Conservation (phyloP, 2,113 vertebrate genomes). For the Coregonus clupeaformis region DNA sequence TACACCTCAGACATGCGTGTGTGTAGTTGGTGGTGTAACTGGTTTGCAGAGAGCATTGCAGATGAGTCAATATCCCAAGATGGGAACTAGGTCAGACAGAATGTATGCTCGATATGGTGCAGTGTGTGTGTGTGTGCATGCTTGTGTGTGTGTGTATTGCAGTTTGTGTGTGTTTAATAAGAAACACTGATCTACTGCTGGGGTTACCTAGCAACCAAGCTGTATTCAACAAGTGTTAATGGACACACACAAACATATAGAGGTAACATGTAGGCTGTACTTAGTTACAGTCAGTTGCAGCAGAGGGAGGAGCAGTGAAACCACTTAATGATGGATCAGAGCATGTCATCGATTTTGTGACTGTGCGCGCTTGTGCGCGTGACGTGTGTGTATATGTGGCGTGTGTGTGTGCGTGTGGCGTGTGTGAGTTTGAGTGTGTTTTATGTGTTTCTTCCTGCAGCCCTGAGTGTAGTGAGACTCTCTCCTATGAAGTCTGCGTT, state of each 20-base stretch:
- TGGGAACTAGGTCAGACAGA: slow-evolving; percentile 64
- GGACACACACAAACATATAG: slow-evolving; percentile 12
- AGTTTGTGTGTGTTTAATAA: slow-evolving; percentile 35
- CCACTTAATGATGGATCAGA: slow-evolving; percentile 28
- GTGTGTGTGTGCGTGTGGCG: not conserved
- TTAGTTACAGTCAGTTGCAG: slow-evolving; percentile 62
- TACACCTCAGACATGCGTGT: not conserved
- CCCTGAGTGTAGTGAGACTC: slow-evolving; percentile 46
- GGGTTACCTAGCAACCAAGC: slow-evolving; percentile 70
- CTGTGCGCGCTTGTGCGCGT: not conserved
- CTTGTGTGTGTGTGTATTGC: not conserved
- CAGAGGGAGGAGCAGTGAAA: slow-evolving; percentile 45
- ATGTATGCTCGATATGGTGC: slow-evolving; percentile 44
- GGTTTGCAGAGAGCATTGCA: slow-evolving; percentile 31
- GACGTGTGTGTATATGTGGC: slow-evolving; percentile 3
- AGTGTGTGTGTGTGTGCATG: slow-evolving; percentile 11
- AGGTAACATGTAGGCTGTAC: slow-evolving; percentile 29
- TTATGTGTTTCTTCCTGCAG: slow-evolving; percentile 26
- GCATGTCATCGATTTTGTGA: slow-evolving; percentile 20
- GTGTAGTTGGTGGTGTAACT: slow-evolving; percentile 31
- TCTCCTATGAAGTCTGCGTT: slow-evolving; percentile 25
- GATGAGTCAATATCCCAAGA: slow-evolving; percentile 38
- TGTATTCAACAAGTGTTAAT: slow-evolving; percentile 40
- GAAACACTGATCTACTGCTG: slow-evolving; percentile 43
- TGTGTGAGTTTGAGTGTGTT: not conserved